Base-by-base conservation (phyloP, 2,888 invertebrate genomes). In the Ephialtes manifestator region DNA sequence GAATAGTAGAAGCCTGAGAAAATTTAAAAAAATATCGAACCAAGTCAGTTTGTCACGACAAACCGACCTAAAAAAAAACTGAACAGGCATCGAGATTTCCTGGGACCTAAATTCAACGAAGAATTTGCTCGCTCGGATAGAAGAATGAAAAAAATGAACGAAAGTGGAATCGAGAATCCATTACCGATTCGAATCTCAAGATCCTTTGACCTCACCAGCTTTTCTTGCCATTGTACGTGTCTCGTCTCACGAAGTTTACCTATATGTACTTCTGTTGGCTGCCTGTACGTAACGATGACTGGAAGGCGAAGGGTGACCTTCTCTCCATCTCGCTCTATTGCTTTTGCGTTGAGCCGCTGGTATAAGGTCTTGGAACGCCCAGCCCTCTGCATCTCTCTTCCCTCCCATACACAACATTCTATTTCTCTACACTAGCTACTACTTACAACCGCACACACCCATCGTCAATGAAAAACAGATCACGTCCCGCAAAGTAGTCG, bases 391-490 rank as follows among this genome's bases (percentile, higher is more conserved):
- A 7, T 60, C 28, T 60, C 46, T 48, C 13, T 48, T 43, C 39
- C 43, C 35, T 31, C 35, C 15, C 31, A 20, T 70, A 8, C n/a
- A 10, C n/a, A 10, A 31, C 15, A 7, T 15, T 46, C 10, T 51
- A 8, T 35, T n/a, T 15, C 15, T 35, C 65, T 18, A 39, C 65
- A 2, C 65, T 8, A 39, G 31, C 60, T 28, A 51, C 48, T 28
- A 31, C 28, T 46, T 24, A 20, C 58, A 60, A 43, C 10, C 24
- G 39, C 18, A 72, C 58, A 60, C 20, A 43, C n/a, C 20, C 39
- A 51, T 75, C 48, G 65, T 65, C 51, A 65, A 65, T 65, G 65
- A 76, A 51, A 76, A 76, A 76, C 76, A 65, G 65, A 76, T 76
- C 76, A 76, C 76, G 76, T 65, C 31, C 65, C 65, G 65, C 15